Base-by-base conservation (phyloP, 1,140 invertebrate species). In the Temnothorax nylanderi region DNA sequence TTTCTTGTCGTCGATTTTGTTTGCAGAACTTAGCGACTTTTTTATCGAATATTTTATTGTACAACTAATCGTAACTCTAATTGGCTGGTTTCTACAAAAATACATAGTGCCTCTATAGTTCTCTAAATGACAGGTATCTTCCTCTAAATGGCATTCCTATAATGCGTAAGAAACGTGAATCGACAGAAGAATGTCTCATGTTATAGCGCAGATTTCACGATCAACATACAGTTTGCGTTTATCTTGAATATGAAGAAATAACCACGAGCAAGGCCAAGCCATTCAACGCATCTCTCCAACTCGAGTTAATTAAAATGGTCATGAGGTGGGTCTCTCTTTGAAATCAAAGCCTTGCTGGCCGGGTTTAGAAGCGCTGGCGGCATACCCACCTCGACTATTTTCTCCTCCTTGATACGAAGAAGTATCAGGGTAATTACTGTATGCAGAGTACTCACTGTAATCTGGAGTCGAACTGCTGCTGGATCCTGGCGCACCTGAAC, bases 301-400 rank as follows among this genome's bases (percentile, higher is more conserved):
- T 92, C 91, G 92, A 92, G 88, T 95, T 80, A 95, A 95, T 95
- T 95, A 95, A 95, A 95, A 95, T 93, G 94, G 96, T 96, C 96
- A 96, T 96, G 96, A 96, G 93, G 96, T 95, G 93, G 95, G 95
- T 96, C 96, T 96, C 93, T 96, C 96, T 96, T 96, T 96, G 95
- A 96, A 96, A 94, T 96, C 96, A 95, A 96, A 96, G 92, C 94
- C 94, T 95, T 96, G 96, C 93, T 95, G 95, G 93, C 95, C 95
- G 90, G 95, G 95, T 94, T 95, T 95, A 93, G 95, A 95, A 87
- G 95, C 95, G 93, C 95, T 95, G 93, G 94, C 94, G 88, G 95
- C 94, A 94, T 96, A 96, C 95, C 96, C 96, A 95, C 95, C 96
- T 95, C 96, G 96, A 92, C 94, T 95, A 93, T 94, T 95, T 92